Evolutionary conservation across 2,113 vertebrate species (phyloP).

Genomic region (Myotis davidii): DNA sequence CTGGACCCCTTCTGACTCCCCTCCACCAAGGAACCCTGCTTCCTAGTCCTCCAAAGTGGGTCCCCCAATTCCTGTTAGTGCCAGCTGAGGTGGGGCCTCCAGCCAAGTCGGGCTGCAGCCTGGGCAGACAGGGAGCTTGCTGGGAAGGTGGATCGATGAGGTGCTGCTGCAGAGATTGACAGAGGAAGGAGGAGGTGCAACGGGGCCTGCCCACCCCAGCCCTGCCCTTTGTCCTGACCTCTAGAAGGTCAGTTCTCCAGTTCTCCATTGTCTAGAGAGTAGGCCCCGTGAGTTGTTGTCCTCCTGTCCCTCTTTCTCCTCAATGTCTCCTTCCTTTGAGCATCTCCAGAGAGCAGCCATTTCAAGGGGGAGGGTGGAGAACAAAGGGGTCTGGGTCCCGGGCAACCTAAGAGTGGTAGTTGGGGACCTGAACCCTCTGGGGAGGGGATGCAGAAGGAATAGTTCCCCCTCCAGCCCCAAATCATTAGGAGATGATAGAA

Average conservation of each 20-base stretch:
- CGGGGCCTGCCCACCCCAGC: constrained; percentile 39
- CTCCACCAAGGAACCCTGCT: background rate
- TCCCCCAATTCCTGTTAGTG: background rate
- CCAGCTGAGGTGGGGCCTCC: constrained; percentile 24
- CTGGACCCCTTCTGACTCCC: background rate
- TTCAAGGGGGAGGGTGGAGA: background rate
- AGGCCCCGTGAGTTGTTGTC: constrained; percentile 12
- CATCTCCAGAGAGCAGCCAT: background rate
- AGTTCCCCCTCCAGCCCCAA: background rate
- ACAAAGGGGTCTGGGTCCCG: constrained; percentile 37
- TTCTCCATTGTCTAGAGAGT: constrained; percentile 60
- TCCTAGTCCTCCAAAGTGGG: background rate
- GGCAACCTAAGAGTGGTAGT: background rate
- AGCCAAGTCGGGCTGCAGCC: constrained; percentile 49
- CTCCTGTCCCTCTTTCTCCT: background rate
- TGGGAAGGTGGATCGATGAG: constrained; percentile 74
- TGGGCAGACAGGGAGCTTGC: constrained; percentile 33
- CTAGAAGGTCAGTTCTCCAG: constrained; percentile 51
- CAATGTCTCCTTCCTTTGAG: constrained; percentile 19
- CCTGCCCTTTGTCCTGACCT: constrained; percentile 72
- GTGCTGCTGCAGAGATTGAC: constrained; percentile 32
- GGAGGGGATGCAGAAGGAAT: background rate
- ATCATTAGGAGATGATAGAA: background rate
- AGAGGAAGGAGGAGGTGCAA: constrained; percentile 1
- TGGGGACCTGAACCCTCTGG: background rate